phyloP scores from a whole-genome alignment of 2,113 vertebrate genomes.

The Mus pahari region DNA sequence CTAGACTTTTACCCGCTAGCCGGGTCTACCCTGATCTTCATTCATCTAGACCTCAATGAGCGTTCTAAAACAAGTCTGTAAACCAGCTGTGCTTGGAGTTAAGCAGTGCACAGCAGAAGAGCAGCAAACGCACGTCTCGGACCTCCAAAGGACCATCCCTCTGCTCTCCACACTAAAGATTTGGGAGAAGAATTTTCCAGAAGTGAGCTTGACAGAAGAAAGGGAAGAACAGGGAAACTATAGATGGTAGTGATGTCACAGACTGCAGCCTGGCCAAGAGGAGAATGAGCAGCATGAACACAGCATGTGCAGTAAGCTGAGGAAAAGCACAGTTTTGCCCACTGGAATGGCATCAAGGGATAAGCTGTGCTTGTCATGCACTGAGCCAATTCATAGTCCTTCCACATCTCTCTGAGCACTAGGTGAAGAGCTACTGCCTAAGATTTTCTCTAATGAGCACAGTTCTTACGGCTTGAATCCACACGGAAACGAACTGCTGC shows the following conservation, averaged over 20 bases:
- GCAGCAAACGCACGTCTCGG: not conserved
- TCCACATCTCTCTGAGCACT: not conserved
- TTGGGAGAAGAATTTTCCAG: constrained; percentile 17
- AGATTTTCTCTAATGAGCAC: constrained; percentile 80
- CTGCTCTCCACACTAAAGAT: constrained; percentile 26
- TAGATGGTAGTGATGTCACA: not conserved
- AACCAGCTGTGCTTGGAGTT: constrained; percentile 27
- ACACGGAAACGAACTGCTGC: constrained; percentile 93
- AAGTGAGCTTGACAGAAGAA: not conserved
- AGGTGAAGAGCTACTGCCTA: not conserved
- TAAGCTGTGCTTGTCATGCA: not conserved
- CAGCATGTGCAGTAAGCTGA: not conserved
- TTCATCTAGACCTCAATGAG: not conserved
- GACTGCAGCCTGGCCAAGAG: not conserved
- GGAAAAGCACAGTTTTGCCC: not conserved
- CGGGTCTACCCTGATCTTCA: not conserved
- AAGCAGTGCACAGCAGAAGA: not conserved
- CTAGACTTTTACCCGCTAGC: not conserved
- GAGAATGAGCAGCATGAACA: not conserved
- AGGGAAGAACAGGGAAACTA: not conserved
- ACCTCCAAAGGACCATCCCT: not conserved
- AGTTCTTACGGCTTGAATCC: constrained; percentile 93
- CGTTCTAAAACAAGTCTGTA: not conserved
- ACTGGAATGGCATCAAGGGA: not conserved
- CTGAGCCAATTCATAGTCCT: not conserved